Evolutionary conservation across 2,113 vertebrate genomes (phyloP), one percentile per base, ranked within the genome.

Genomic region (Oreochromis aureus): DNA sequence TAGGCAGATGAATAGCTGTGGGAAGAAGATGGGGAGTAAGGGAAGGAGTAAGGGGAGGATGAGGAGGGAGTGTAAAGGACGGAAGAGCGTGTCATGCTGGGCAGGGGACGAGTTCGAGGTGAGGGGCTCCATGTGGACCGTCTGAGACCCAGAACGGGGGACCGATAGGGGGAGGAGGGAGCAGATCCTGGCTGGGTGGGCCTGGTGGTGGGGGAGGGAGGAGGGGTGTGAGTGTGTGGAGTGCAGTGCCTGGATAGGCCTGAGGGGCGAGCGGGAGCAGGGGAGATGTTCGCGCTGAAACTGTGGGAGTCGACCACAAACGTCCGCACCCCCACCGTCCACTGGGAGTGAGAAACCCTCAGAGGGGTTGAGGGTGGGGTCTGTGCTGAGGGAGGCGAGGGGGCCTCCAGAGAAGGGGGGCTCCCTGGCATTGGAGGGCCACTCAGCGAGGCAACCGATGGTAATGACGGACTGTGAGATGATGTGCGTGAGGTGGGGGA

Each of bases 231-330:
- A 10, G 92, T 76, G 44, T 95, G 94, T 12, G 91, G 48, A 34
- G 80, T 61, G 88, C 80, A 86, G 5, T 87, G 91, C 81, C 93
- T 92, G 41, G 93, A 85, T 30, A 92, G 73, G 83, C 81, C 91
- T 3, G 91, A 83, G 10, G 89, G 86, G 83, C 81, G 93, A 22
- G 93, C 55, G n/a, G 44, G 79, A 11, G 83, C 6, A 0, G 94
- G 92, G 58, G 92, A 46, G 69, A 93, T 46, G 82, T 94, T 94
- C 59, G 92, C 59, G 36, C 79, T 89, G 83, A 95, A 92, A 86
- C 91, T 92, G 19, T 93, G 95, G 24, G 96, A 94, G 85, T 97
- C 95, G 5, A 96, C 92, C 27, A 94, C 82, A 48, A 95, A 93
- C 6, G 96, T 91, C 79, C 92, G 95, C 22, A 95, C 83, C 19